A percentile compares a stretch with the other conserved stretches of the same genome.
Conservation (phyloP, 2,113 vertebrate species). For the Calidris pugnax region DNA sequence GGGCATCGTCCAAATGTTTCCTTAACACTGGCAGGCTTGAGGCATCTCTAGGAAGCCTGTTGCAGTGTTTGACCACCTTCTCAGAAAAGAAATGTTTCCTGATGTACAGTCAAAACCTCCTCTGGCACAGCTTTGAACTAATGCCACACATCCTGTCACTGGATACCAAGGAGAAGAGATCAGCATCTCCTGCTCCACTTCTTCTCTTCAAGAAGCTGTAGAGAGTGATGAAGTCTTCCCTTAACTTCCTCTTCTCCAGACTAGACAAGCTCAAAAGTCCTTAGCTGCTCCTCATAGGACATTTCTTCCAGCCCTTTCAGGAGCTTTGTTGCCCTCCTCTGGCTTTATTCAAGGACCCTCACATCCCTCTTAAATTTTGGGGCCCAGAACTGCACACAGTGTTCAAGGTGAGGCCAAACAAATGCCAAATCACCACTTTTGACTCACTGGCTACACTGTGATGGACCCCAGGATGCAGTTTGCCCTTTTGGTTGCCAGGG, state of each 20-base stretch:
- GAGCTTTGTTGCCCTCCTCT: background rate
- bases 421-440: accelerated
- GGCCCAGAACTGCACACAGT: background rate
- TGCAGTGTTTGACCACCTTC: background rate
- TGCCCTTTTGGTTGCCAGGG: background rate
- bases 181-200: background rate
- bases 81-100: background rate
- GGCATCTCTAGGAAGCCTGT: background rate
- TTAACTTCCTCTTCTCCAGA: background rate
- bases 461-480: background rate
- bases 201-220: background rate
- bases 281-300: background rate
- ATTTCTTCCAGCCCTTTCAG: background rate
- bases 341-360: background rate
- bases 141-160: accelerated
- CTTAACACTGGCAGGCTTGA: background rate
- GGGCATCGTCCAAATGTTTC: background rate
- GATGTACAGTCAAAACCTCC: background rate
- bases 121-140: background rate
- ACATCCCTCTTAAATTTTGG: background rate
- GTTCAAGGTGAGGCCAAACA: background rate
- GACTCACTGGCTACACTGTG: background rate
- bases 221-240: background rate
- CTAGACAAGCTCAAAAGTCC: background rate
- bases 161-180: background rate